These are phyloP conservation scores for Euphonia xanthogaster DNA, from an alignment of 2,797 vertebrate species.

Conservation along the genomic window DNA sequence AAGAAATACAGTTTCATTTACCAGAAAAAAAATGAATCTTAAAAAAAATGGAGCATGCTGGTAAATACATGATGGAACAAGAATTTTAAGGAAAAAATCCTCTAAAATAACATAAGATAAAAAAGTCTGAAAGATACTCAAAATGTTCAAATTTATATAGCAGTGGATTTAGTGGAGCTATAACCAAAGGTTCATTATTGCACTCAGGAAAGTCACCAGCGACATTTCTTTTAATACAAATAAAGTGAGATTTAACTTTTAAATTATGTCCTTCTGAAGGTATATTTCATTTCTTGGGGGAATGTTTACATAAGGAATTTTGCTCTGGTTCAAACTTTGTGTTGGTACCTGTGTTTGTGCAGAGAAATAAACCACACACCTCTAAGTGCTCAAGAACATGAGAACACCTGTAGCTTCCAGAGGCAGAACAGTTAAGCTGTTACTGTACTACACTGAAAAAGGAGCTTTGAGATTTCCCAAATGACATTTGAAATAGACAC, in stretches of 20 bases:
- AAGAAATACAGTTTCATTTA: background rate
- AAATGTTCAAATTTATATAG: background rate
- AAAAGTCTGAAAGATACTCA: background rate
- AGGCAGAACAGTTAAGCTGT: background rate
- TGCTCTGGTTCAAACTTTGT: background rate
- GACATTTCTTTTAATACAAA: background rate
- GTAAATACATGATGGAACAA: background rate
- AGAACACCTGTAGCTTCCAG: background rate
- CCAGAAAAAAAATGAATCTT: background rate
- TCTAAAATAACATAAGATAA: background rate
- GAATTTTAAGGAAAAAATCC: background rate
- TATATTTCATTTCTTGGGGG: background rate
- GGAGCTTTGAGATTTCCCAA: background rate
- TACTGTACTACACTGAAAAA: background rate
- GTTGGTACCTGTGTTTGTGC: background rate
- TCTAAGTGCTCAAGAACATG: background rate
- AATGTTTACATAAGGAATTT: background rate
- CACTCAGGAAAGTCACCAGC: background rate
- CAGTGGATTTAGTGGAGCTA: background rate
- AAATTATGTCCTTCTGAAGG: background rate
- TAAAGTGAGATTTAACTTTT: background rate
- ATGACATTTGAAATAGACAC: background rate
- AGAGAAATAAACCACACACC: background rate
- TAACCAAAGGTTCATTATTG: background rate
- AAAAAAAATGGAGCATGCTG: background rate